These are phyloP conservation scores for Drosophila macrospina DNA, from an alignment of 2,888 invertebrate genomes.

Conservation along the genomic window DNA sequence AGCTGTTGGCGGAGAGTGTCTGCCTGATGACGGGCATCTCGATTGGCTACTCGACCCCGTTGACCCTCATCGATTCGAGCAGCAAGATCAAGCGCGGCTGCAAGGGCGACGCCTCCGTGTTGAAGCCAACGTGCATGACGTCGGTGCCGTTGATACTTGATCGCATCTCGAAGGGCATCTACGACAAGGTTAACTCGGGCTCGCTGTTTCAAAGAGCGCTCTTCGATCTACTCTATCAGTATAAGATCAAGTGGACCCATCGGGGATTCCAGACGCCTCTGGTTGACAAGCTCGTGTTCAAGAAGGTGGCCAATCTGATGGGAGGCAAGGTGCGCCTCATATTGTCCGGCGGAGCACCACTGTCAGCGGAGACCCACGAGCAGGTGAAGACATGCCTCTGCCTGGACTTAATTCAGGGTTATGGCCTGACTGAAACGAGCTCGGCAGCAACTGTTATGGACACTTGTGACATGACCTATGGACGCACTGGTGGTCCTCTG, in stretches of 20 bases:
- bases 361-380: conserved; percentile 97
- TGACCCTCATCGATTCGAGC: conserved; percentile 96
- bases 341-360: conserved; percentile 97
- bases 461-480: conserved; percentile 87
- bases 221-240: conserved; percentile 97
- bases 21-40: conserved; percentile 94
- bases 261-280: conserved; percentile 93
- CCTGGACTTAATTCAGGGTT: conserved; percentile 95
- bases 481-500: conserved; percentile 95
- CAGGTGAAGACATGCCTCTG: conserved; percentile 97
- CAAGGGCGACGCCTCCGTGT: conserved; percentile 95
- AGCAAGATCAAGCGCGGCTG: conserved; percentile 98
- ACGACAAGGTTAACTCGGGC: conserved; percentile 95
- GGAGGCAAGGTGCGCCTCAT: conserved; percentile 96
- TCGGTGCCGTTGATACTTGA: conserved; percentile 99
- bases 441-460: conserved; percentile 96
- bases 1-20: conserved; percentile 94
- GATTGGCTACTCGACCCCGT: conserved; percentile 98
- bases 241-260: conserved; percentile 94
- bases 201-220: conserved; percentile 92
- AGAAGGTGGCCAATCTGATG: conserved; percentile 88
- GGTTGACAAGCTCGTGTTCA: conserved; percentile 87
- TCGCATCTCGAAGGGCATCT: conserved; percentile 98
- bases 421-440: conserved; percentile 99
- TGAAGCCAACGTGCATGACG: conserved; percentile 97